A percentile compares a stretch with the other conserved stretches of the same genome.
phyloP scores from a whole-genome alignment of 2,888 invertebrate genomes.

The Epinotia brunnichana region DNA sequence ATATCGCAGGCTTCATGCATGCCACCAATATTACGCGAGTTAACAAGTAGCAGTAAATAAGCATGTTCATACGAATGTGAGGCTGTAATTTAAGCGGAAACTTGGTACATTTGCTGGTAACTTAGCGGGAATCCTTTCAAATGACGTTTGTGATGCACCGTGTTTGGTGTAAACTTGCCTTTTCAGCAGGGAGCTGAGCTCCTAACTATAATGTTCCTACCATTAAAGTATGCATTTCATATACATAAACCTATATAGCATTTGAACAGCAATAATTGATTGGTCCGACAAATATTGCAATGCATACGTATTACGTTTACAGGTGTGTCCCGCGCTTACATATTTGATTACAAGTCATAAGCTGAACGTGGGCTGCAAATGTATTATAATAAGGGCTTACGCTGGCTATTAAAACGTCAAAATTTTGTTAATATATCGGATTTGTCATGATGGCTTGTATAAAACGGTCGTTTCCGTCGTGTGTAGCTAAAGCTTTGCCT shows the following conservation, averaged over 20 bases:
- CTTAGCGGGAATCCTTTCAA: conserved; percentile 55
- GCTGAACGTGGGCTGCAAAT: no score
- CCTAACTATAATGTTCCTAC: not conserved
- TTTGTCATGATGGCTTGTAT: not conserved
- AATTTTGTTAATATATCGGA: not conserved
- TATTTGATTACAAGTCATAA: no score
- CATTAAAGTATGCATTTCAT: not conserved
- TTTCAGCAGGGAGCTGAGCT: conserved; percentile 3
- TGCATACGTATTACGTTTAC: no score
- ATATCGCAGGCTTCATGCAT: conserved; percentile 36
- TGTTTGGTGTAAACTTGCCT: conserved; percentile 20
- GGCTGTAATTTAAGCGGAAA: conserved; percentile 51
- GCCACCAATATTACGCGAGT: conserved; percentile 38
- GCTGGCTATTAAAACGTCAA: not conserved
- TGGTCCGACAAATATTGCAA: not conserved
- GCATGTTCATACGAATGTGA: conserved; percentile 48
- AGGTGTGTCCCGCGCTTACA: no score
- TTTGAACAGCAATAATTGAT: not conserved
- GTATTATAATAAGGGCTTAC: no score
- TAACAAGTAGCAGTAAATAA: conserved; percentile 47
- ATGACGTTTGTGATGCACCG: conserved; percentile 49
- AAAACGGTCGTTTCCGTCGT: not conserved
- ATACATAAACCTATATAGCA: not conserved
- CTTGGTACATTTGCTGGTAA: conserved; percentile 47
- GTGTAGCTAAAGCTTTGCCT: not conserved